Base-by-base conservation (phyloP, 2,113 vertebrate genomes). In the Grus americana region DNA sequence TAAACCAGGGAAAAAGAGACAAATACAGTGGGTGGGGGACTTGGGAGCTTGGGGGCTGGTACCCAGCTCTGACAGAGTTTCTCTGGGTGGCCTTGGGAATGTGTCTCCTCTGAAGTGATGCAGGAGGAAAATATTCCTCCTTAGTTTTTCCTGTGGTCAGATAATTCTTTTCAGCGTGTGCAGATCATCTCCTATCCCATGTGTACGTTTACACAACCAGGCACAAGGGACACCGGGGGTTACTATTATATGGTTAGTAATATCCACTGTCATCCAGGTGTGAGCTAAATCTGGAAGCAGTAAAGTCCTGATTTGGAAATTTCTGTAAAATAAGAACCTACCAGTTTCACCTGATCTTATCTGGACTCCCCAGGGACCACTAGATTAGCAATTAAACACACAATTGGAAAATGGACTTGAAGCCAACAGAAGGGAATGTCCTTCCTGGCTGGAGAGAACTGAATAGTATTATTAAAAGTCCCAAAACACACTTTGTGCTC, bases 281-380 rank as follows among this genome's bases (percentile, higher is more conserved):
- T 3, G 2, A 81, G 85, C 5, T 34, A 71, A 67, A 62, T 23
- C 42, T 79, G 67, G 59, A 36, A 81, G 55, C 27, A 58, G 47
- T 44, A 10, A 47, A 6, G 24, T 24, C 73, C 52, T 23, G 50
- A 40, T 78, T 55, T 50, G 87, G 95, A 90, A 90, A 89, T 40
- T 54, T 75, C 78, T 76, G 50, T 75, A 67, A 81, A 85, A 66
- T 32, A 40, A 36, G 70, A 65, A 66, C 49, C 32, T 80, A 42
- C 47, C 40, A 6, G 15, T 49, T 76, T 86, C 65, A 87, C 81
- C 92, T 85, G 95, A 91, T 95, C 61, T 94, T 93, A 87, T 81
- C 92, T 79, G 24, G 32, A 24, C 42, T 62, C 61, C 61, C 26
- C 10, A 7, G 79, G 44, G 59, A 54, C 65, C 26, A 22, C 59